These are phyloP conservation scores for Bucco capensis DNA, from an alignment of 2,113 vertebrate genomes.

Conservation along the genomic window DNA sequence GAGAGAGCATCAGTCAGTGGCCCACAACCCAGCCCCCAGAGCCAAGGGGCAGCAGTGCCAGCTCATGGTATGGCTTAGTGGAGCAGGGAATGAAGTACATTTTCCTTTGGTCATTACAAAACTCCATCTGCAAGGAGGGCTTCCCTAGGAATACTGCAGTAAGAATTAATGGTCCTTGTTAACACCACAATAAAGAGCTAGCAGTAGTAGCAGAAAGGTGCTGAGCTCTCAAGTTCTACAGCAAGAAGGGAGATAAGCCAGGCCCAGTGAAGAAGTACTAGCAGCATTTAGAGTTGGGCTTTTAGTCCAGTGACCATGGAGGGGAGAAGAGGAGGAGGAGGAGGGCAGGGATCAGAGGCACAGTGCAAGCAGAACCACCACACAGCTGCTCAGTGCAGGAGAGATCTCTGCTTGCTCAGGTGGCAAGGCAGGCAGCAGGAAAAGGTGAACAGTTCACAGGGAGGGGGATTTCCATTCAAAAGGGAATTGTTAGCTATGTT, in stretches of 20 bases:
- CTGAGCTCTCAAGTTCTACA: background rate
- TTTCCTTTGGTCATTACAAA: background rate
- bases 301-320: rapidly evolving
- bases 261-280: background rate
- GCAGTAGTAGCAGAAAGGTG: background rate
- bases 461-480: background rate
- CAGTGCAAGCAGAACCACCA: background rate
- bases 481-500: rapidly evolving
- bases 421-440: background rate
- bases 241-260: background rate
- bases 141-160: background rate
- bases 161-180: background rate
- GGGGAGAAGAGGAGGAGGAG: background rate
- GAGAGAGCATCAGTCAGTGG: background rate
- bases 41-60: background rate
- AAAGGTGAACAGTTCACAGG: background rate
- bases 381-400: background rate
- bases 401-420: background rate
- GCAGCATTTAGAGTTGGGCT: background rate
- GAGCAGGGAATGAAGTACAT: background rate
- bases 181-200: background rate
- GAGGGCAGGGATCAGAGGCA: background rate
- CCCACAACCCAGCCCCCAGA: background rate
- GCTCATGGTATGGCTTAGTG: background rate
- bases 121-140: background rate